phyloP scores from a whole-genome alignment of 1,140 invertebrate species.

The Phymastichus coffea region DNA sequence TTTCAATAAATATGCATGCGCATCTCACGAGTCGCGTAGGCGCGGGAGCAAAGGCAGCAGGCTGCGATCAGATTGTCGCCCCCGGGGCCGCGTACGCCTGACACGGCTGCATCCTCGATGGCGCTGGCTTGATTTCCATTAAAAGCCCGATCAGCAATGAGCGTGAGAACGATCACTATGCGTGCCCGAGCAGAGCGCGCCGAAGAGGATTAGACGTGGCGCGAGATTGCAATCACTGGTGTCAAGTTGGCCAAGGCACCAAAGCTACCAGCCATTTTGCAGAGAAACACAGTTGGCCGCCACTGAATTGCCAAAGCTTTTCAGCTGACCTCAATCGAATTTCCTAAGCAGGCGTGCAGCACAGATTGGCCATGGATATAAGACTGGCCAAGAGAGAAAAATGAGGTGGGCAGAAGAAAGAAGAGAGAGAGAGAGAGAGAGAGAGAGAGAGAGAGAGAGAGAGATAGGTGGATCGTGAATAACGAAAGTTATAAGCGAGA shows the following conservation, averaged over 20 bases:
- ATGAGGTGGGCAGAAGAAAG: conserved; percentile 1
- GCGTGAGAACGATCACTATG: not conserved
- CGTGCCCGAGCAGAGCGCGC: not conserved
- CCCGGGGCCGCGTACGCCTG: not conserved
- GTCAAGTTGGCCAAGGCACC: too few relatives aligned
- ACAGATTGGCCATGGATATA: not conserved
- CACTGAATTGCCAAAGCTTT: not conserved
- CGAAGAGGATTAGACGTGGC: too few relatives aligned
- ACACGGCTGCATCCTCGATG: not conserved
- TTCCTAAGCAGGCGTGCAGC: not conserved
- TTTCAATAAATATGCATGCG: not conserved
- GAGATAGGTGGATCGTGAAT: conserved; percentile 11
- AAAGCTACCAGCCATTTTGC: too few relatives aligned
- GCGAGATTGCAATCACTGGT: too few relatives aligned
- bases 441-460: not conserved
- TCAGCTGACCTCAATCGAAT: not conserved
- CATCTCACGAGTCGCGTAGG: not conserved
- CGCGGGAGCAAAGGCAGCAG: too few relatives aligned
- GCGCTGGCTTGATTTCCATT: conserved; percentile 22
- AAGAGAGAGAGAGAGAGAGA: conserved; percentile 16
- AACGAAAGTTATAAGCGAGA: not conserved
- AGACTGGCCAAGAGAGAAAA: not conserved
- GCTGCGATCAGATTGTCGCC: conserved; percentile 24
- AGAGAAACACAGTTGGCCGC: too few relatives aligned
- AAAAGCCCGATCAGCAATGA: not conserved